Evolutionary conservation across 1,140 invertebrate species (phyloP).

Genomic region (Mylabris phalerata): DNA sequence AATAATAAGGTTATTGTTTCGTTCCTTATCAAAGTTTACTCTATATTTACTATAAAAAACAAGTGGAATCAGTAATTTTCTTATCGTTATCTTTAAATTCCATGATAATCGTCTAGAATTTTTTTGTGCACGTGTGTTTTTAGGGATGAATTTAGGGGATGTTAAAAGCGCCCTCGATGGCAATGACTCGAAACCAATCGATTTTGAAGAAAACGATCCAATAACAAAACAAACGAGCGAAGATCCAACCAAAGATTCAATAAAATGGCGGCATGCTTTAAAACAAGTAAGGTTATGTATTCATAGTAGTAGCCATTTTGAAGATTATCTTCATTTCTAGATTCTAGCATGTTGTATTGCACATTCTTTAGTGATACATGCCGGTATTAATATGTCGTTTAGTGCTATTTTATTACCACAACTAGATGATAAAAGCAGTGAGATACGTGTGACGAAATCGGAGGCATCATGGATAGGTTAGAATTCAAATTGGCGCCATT

Average conservation of each 20-base stretch:
- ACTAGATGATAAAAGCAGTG: constrained; percentile 34
- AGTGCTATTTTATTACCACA: constrained; percentile 47
- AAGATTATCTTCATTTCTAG: constrained; percentile 28
- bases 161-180: too few species aligned
- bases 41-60: too few species aligned
- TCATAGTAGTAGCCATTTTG: not conserved
- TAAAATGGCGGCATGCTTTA: constrained; percentile 17
- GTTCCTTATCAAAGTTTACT: too few species aligned
- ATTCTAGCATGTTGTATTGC: constrained; percentile 43
- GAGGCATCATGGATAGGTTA: constrained; percentile 50
- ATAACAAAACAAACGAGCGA: not conserved
- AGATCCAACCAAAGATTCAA: not conserved
- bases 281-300: constrained; percentile 16
- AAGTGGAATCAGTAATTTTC: too few species aligned
- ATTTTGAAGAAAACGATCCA: too few species aligned
- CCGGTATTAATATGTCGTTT: constrained; percentile 49
- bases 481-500: not conserved
- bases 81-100: too few species aligned
- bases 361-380: constrained; percentile 46
- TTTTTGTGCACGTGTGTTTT: too few species aligned
- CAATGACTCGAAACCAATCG: too few species aligned
- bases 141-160: too few species aligned
- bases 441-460: constrained; percentile 30
- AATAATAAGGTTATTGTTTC: too few species aligned
- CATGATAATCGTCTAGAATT: too few species aligned